phyloP scores from a whole-genome alignment of 2,797 vertebrate genomes.

The Propithecus perrieri region DNA sequence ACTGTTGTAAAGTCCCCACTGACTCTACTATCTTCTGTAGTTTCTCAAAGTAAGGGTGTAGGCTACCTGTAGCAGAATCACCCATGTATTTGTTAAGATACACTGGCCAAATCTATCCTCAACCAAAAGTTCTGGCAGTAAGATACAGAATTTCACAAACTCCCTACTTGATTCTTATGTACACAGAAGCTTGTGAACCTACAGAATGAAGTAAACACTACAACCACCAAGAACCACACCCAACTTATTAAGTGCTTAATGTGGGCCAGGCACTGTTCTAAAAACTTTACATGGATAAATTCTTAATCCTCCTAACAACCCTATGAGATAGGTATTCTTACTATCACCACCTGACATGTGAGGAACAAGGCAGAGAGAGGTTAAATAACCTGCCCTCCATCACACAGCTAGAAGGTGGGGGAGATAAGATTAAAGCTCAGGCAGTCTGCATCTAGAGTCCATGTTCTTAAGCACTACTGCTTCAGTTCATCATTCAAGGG shows the following conservation, averaged over 20 bases:
- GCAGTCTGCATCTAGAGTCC: neutral
- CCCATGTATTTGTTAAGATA: neutral
- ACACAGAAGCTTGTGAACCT: neutral
- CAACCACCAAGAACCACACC: neutral
- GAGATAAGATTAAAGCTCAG: neutral
- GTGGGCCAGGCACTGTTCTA: neutral
- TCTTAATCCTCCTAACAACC: neutral
- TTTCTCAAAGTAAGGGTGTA: neutral
- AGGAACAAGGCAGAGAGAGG: neutral
- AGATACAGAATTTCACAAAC: neutral
- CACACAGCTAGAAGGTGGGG: neutral
- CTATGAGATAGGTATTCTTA: neutral
- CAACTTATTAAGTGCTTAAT: neutral
- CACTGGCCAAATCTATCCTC: neutral
- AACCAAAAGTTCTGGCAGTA: neutral
- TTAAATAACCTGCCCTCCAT: neutral
- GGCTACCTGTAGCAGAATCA: neutral
- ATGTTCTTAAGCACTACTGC: neutral
- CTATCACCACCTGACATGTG: neutral
- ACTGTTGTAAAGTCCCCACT: accelerated
- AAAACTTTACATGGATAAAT: neutral
- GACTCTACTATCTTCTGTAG: neutral
- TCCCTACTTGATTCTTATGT: neutral
- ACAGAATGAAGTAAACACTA: neutral
- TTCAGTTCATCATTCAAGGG: neutral